Evolutionary conservation across 2,888 invertebrate species (phyloP), one percentile per base, ranked within the genome.

Genomic region (Dexiosoma caninum): DNA sequence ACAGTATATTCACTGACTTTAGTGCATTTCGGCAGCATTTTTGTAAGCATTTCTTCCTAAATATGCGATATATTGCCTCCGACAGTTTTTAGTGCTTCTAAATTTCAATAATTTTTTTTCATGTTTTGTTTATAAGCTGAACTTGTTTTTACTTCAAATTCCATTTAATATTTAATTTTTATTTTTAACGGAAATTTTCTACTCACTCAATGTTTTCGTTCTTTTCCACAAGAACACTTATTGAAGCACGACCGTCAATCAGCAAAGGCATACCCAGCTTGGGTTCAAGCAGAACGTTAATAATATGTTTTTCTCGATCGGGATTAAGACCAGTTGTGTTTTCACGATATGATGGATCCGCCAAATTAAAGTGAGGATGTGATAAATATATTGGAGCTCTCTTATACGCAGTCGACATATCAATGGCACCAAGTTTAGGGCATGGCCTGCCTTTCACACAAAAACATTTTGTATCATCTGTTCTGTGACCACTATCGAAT

Each of bases 311-410:
- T 0, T 91, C 90, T 21, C 92, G 90, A 7, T 92, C 90, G 0
- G 96, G 95, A 0, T 90, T 86, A 85, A 96, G 88, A 0, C 96
- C 96, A 0, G 91, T 91, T 0, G 96, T 91, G 76, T 92, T 91
- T 64, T 91, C 85, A 10, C 91, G 88, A 85, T 95, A 96, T 84
- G 90, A 90, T 0, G 92, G 92, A 89, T 96, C 95, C 0, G 94
- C 93, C 85, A 94, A 88, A 83, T 94, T 93, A 90, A 96, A 96
- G 89, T 97, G 96, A 1, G 96, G 96, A 86, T 93, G 93, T 0
- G 95, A 94, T 53, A 96, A 91, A 89, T 94, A 95, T 30, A 94
- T 94, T 0, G 97, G 97, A 4, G 95, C 95, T n/a, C 93, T 93
- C 89, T 91, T 94, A 74, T 94, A 92, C 85, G 95, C 95, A 14